Conservation (phyloP, 2,113 vertebrate genomes). For the Polypterus bichir region DNA sequence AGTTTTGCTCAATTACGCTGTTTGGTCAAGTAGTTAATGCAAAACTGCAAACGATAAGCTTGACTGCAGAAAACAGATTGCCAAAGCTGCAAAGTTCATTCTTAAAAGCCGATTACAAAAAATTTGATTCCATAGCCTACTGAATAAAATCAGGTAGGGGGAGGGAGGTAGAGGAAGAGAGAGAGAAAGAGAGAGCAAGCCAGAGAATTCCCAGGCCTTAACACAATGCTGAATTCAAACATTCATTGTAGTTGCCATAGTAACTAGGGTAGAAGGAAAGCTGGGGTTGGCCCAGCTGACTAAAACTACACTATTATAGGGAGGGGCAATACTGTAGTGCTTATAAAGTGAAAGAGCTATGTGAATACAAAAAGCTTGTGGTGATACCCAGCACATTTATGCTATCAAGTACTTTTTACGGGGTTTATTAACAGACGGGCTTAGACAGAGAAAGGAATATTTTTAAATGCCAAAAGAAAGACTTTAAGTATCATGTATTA, state of each 20-base stretch:
- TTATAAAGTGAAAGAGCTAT: constrained; percentile 7
- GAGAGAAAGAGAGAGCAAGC: constrained; percentile 18
- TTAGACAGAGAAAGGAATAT: too few relatives aligned
- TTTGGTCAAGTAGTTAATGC: too few relatives aligned
- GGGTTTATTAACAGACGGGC: too few relatives aligned
- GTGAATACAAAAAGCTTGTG: not conserved
- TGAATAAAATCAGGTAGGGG: constrained; percentile 15
- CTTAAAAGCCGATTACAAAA: not conserved
- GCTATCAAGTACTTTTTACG: too few relatives aligned
- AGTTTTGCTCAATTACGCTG: too few relatives aligned
- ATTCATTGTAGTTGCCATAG: constrained; percentile 61
- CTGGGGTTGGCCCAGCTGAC: constrained; percentile 39
- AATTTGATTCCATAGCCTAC: not conserved
- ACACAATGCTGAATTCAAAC: constrained; percentile 62
- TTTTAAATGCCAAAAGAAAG: too few relatives aligned
- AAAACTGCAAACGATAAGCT: too few relatives aligned
- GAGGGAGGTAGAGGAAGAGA: not conserved
- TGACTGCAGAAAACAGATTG: too few relatives aligned
- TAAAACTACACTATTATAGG: not conserved
- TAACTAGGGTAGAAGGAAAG: constrained; percentile 54
- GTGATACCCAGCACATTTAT: too few relatives aligned
- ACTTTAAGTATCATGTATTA: too few relatives aligned
- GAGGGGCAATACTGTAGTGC: constrained; percentile 4
- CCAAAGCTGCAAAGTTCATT: too few relatives aligned
- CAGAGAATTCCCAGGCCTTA: constrained; percentile 41